phyloP scores from a whole-genome alignment of 2,888 invertebrate genomes.

The Branchinecta sandiegonensis region DNA sequence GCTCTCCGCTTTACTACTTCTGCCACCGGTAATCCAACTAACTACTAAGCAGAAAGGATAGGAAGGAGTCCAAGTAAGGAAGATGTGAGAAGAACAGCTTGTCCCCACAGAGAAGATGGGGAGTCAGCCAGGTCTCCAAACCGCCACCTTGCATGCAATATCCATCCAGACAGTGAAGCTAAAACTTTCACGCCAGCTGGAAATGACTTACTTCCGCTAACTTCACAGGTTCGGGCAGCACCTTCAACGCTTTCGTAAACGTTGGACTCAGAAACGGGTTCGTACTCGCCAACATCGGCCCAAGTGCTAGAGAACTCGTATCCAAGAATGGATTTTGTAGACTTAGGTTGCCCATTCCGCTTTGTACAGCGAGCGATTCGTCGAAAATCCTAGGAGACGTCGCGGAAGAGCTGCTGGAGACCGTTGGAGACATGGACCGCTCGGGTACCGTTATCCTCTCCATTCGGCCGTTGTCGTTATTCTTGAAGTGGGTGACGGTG shows the following conservation, averaged over 20 bases:
- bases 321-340: constrained; percentile 5
- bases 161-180: no score
- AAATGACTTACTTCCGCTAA: not conserved
- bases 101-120: not conserved
- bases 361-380: not conserved
- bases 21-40: no score
- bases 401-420: not conserved
- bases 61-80: not conserved
- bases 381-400: not conserved
- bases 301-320: not conserved
- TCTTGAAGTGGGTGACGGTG: not conserved
- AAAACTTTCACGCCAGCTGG: not conserved
- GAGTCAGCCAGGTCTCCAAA: not conserved
- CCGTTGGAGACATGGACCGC: constrained; percentile 7
- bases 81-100: not conserved
- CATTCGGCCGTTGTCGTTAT: not conserved
- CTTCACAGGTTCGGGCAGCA: not conserved
- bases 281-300: not conserved
- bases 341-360: not conserved
- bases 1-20: no score
- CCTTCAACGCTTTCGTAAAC: constrained; percentile 1
- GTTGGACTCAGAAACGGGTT: constrained; percentile 1
- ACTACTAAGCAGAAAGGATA: not conserved
- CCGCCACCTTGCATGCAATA: not conserved
- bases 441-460: not conserved